phyloP scores from a whole-genome alignment of 2,888 invertebrate species.

The Pandemis heparana region DNA sequence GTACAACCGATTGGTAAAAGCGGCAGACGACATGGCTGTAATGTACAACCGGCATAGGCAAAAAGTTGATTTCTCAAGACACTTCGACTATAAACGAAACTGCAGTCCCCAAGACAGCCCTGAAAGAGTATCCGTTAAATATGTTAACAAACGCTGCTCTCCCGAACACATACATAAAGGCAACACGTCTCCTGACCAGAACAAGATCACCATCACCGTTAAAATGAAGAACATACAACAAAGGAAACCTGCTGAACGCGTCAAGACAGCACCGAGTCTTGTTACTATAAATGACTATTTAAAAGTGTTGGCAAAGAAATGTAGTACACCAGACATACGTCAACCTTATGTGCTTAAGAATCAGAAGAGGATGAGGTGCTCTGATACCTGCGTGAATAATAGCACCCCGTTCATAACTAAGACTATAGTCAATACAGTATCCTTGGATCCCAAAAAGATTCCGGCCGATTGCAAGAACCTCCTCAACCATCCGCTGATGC shows the following conservation, averaged over 20 bases:
- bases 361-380: background rate
- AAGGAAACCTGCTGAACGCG: background rate
- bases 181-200: background rate
- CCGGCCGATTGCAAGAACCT: background rate
- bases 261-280: background rate
- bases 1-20: slow-evolving; percentile 26
- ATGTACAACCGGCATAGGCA: slow-evolving; percentile 8
- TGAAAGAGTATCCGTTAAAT: background rate
- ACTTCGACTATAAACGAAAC: background rate
- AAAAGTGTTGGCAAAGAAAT: slow-evolving; percentile 16
- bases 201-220: background rate
- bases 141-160: background rate
- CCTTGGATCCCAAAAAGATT: background rate
- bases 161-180: background rate
- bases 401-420: slow-evolving; percentile 4
- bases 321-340: background rate
- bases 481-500: slow-evolving; percentile 11
- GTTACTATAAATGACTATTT: slow-evolving; percentile 12
- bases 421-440: slow-evolving; percentile 1
- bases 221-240: background rate
- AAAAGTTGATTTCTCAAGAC: background rate
- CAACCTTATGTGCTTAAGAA: background rate
- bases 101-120: background rate
- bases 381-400: slow-evolving; percentile 1
- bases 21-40: slow-evolving; percentile 43